Conservation (phyloP, 2,113 vertebrate genomes). For the Crypturellus undulatus region DNA sequence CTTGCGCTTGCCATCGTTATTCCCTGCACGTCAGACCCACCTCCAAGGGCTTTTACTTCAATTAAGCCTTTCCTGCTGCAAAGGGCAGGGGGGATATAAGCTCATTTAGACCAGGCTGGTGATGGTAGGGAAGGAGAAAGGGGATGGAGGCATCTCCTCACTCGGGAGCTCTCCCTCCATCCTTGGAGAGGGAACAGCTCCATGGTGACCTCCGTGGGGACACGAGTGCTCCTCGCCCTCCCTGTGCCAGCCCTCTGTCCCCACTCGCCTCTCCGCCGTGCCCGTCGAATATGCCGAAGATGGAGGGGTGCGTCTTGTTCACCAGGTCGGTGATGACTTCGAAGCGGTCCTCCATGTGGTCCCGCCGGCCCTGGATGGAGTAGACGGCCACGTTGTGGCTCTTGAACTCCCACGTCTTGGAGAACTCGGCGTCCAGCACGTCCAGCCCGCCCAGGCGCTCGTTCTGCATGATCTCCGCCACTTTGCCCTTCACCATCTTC, state of each 20-base stretch:
- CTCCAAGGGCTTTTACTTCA: conserved; percentile 1
- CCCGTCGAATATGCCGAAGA: conserved; percentile 97
- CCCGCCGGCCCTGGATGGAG: conserved; percentile 96
- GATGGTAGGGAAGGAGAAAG: neutral
- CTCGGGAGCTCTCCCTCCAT: neutral
- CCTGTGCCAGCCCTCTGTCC: neutral
- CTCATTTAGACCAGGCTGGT: accelerated
- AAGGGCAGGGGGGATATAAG: neutral
- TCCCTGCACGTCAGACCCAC: conserved; percentile 32
- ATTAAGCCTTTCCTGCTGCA: conserved; percentile 5
- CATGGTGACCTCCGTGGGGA: neutral
- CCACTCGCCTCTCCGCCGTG: conserved; percentile 95
- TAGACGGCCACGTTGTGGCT: conserved; percentile 95
- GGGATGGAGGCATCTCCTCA: neutral
- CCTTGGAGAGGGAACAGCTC: neutral
- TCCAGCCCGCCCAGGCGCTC: conserved; percentile 92
- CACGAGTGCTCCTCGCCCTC: neutral
- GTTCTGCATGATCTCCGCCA: conserved; percentile 98
- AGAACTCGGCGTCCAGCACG: conserved; percentile 93
- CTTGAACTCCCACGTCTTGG: conserved; percentile 97
- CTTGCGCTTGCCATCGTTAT: conserved; percentile 23
- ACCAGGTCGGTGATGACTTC: conserved; percentile 90
- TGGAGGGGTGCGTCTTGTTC: conserved; percentile 95
- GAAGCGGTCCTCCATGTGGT: conserved; percentile 99
- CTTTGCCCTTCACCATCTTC: conserved; percentile 98